phyloP scores from a whole-genome alignment of 2,888 invertebrate genomes.

The Choreutis nemorana region DNA sequence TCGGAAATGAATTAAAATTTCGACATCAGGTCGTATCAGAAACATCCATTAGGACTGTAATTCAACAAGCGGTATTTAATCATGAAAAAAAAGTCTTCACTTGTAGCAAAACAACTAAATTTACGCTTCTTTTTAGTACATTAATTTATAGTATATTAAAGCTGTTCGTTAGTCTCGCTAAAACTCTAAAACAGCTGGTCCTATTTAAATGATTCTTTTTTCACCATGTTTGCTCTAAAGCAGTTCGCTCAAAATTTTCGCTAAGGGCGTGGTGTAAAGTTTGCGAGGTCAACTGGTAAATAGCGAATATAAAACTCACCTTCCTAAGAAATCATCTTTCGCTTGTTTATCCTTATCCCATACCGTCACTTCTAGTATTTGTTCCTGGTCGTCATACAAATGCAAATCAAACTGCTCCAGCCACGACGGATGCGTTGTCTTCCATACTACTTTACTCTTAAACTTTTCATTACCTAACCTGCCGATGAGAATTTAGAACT shows the following conservation, averaged over 20 bases:
- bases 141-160: too few relatives aligned
- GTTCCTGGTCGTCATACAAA: slow-evolving; percentile 92
- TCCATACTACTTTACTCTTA: slow-evolving; percentile 90
- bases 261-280: not conserved
- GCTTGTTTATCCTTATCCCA: slow-evolving; percentile 87
- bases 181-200: too few relatives aligned
- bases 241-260: too few relatives aligned
- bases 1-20: too few relatives aligned
- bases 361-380: slow-evolving; percentile 89
- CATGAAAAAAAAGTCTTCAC: not conserved
- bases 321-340: slow-evolving; percentile 89
- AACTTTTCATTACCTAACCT: slow-evolving; percentile 97
- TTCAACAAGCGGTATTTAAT: too few relatives aligned
- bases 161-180: too few relatives aligned
- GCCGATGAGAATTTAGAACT: not conserved
- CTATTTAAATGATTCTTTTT: too few relatives aligned
- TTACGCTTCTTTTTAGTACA: too few relatives aligned
- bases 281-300: too few relatives aligned
- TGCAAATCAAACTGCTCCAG: slow-evolving; percentile 97
- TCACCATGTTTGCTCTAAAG: too few relatives aligned
- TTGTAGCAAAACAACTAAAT: not conserved
- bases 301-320: slow-evolving; percentile 39
- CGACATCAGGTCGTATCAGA: too few relatives aligned
- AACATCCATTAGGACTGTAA: too few relatives aligned
- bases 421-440: slow-evolving; percentile 90